Conservation (phyloP, 2,888 invertebrate genomes). For the Oegoconia quadripuncta region DNA sequence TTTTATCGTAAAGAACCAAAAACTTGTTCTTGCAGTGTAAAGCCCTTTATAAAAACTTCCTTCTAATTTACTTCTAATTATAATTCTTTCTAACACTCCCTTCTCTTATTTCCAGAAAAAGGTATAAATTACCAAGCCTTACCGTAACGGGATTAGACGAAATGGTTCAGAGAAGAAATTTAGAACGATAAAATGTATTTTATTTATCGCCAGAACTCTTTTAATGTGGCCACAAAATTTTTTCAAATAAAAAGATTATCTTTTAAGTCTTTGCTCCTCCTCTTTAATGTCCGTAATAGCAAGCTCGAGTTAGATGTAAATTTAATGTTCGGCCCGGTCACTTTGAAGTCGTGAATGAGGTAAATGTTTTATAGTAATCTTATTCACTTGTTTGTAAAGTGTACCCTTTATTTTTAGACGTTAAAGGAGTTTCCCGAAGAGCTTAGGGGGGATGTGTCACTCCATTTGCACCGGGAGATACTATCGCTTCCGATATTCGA, state of each 20-base stretch:
- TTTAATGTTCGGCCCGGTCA: slow-evolving; percentile 20
- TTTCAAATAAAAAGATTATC: slow-evolving; percentile 23
- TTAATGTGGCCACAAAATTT: slow-evolving; percentile 23
- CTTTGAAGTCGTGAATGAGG: slow-evolving; percentile 20
- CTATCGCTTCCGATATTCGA: slow-evolving; percentile 96
- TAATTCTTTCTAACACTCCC: no score
- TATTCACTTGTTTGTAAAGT: slow-evolving; percentile 3
- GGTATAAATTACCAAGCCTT: no score
- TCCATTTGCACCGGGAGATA: slow-evolving; percentile 97
- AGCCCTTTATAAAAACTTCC: no score
- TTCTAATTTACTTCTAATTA: no score
- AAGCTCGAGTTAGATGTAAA: slow-evolving; percentile 16
- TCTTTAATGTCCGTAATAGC: slow-evolving; percentile 15
- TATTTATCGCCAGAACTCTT: slow-evolving; percentile 18
- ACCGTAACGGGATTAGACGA: slow-evolving; percentile 20
- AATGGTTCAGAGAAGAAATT: slow-evolving; percentile 39
- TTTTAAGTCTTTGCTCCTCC: slow-evolving; percentile 23
- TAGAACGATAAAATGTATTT: slow-evolving; percentile 34
- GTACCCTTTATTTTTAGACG: slow-evolving; percentile 81
- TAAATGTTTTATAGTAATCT: slow-evolving; percentile 8
- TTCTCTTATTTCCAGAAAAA: neutral
- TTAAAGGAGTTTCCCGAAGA: slow-evolving; percentile 98
- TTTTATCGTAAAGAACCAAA: no score
- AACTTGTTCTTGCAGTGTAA: no score
- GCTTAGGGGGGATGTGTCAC: slow-evolving; percentile 94